Evolutionary conservation across 2,888 invertebrate species (phyloP), one percentile per base, ranked within the genome.

Genomic region (Chaetogeoica ovagalla): DNA sequence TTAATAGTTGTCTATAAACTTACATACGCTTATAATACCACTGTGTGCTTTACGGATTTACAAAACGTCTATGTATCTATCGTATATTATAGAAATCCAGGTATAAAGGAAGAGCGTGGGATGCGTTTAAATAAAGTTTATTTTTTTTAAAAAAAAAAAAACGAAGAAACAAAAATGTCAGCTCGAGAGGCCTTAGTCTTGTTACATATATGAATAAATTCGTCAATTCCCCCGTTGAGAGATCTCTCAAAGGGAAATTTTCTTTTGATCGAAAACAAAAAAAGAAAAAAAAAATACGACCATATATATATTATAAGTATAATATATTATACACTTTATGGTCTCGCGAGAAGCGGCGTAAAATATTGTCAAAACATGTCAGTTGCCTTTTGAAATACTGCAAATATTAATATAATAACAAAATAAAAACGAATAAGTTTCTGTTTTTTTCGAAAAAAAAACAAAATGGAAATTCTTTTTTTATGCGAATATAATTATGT

Each of bases 231-330:
- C 9, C 7, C 5, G 21, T 37, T 17, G 9, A 43, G 9, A 62
- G 48, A 48, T 52, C 30, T 19, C 55, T 63, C 52, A 63, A 74
- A 74, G 43, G 52, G 55, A 74, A 39, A 74, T 63, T 74, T 74
- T 9, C 37, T 63, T 74, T 74, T 74, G 73, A 74, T 63, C 63
- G 37, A 43, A 43, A 43, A 43, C 9, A 43, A 43, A 43, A 43
- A 39, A 6, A 39, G 7, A 6, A 39, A 39, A 39, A 39, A 52
- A 62, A 48, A 48, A 48, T 63, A 52, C 43, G 13, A 19, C 23
- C 37, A 19, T 55, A 52, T 74, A 21, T 30, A 63, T 55, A 23
- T 55, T 19, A 15, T 17, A 7, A 1, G 9, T 48, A 43, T 48
- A 3, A 48, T 48, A 43, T 48, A 48, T 48, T 48, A 48, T 48